Evolutionary conservation across 2,113 vertebrate species (phyloP), one percentile per base, ranked within the genome.

Genomic region (Vidua chalybeata): DNA sequence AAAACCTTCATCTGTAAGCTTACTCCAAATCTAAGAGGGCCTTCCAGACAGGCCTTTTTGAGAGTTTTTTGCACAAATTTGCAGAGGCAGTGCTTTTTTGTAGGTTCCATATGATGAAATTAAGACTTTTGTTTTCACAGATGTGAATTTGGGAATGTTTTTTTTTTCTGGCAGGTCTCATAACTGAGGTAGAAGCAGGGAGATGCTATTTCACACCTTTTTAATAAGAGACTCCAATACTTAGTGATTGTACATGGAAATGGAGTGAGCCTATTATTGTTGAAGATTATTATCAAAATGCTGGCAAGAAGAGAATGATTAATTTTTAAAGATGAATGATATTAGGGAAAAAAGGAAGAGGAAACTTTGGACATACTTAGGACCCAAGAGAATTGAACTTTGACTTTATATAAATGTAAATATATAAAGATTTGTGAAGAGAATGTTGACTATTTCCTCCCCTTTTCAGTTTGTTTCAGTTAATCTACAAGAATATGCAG

Each of bases 381-480:
- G 61, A 43, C 48, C 21, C n/a, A 45, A 58, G 28, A 71, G 80
- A 87, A 67, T 16, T 87, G 48, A 27, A 69, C 68, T 56, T 75
- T 79, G 84, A 84, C 55, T 90, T 91, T 68, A 39, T 59, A 55
- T 58, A 94, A 92, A 92, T 9, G 24, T 23, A n/a, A 93, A 30
- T 55, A 72, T 52, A 41, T 41, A 41, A 41, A 41, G 49, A 78
- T 81, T 78, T 93, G 48, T 89, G 59, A 93, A 95, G 81, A 77
- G 61, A 81, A 94, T 71, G 48, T 91, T 77, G 63, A 84, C 41
- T 58, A 87, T 95, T 96, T 96, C 52, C 80, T 89, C 72, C 73
- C 49, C 41, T 89, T 94, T 84, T 66, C 51, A 71, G 74, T 74
- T 74, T 81, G 89, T 63, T 89, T 78, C 15, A 93, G 26, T 66